Evolutionary conservation across 1,140 invertebrate species (phyloP), one percentile per base, ranked within the genome.

Genomic region (Aphelinus certus): DNA sequence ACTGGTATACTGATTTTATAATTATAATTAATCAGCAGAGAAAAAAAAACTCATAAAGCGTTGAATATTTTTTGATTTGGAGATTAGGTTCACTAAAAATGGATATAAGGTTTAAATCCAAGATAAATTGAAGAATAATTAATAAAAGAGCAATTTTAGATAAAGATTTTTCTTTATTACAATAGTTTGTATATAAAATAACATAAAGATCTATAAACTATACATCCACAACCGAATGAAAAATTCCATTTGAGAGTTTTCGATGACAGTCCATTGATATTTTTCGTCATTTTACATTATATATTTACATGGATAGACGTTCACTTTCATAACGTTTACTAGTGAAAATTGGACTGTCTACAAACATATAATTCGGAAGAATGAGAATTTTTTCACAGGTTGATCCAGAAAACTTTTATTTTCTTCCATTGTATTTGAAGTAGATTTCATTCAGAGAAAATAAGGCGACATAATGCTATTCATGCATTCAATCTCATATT

Each of bases 191-290:
- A 78, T 83, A 82, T 81, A 79, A 84, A 85, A 85, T 75, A 83
- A 85, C 85, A 85, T 85, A 86, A 84, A 85, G 80, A 83, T 86
- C 80, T 86, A 86, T 86, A 85, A 84, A 79, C 79, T 85, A 80
- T 86, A 85, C 83, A 74, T 86, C 83, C 84, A 85, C 81, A 86
- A 85, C 85, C 85, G 80, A 81, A 81, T 83, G 83, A 82, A 79
- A 82, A 67, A 70, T 79, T 78, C 73, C 68, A 75, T 76, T 71
- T 78, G 79, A 81, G 81, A 67, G 58, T 81, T 74, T 81, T 75
- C 70, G 3, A 53, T 49, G 61, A 75, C 62, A 47, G 62, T 75
- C 66, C 55, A 65, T 71, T 26, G 62, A 56, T 70, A 62, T 76
- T 60, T 65, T 26, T 67, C 69, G 69, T 64, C 42, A 53, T 63